Conservation (phyloP, 1,140 invertebrate species). For the Drosophila repletoides region DNA sequence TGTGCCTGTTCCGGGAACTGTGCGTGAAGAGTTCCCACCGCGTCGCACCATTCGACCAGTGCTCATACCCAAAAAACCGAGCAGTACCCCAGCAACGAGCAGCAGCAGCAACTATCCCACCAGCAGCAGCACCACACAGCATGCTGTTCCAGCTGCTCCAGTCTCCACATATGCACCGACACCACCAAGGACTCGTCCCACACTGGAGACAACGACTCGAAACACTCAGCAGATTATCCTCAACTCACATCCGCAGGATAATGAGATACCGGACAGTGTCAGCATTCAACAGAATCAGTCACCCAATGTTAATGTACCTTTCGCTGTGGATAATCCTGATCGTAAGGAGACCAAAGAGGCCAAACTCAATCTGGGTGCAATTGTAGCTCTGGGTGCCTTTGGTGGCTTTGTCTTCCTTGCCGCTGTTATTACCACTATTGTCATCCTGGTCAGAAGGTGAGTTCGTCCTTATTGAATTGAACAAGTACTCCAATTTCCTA, state of each 20-base stretch:
- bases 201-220: constrained; percentile 66
- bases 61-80: constrained; percentile 70
- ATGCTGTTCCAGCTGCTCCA: constrained; percentile 16
- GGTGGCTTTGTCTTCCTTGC: constrained; percentile 95
- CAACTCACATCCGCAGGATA: constrained; percentile 86
- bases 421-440: constrained; percentile 93
- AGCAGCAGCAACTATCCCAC: constrained; percentile 19
- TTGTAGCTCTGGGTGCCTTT: constrained; percentile 94
- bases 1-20: constrained; percentile 74
- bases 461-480: constrained; percentile 41
- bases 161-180: constrained; percentile 54
- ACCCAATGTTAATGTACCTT: constrained; percentile 87
- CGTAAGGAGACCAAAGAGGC: constrained; percentile 87
- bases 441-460: constrained; percentile 95
- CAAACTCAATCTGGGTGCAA: constrained; percentile 91
- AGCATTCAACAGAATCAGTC: constrained; percentile 83
- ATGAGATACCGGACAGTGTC: constrained; percentile 83
- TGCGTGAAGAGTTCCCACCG: constrained; percentile 79
- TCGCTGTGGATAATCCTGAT: constrained; percentile 86
- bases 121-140: constrained; percentile 44
- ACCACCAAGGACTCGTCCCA: constrained; percentile 45
- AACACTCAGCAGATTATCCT: constrained; percentile 84
- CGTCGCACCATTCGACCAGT: constrained; percentile 73
- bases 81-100: constrained; percentile 63
- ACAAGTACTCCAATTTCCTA: not conserved